Conservation (phyloP, 2,113 vertebrate genomes). For the Pollimyrus isidori region DNA sequence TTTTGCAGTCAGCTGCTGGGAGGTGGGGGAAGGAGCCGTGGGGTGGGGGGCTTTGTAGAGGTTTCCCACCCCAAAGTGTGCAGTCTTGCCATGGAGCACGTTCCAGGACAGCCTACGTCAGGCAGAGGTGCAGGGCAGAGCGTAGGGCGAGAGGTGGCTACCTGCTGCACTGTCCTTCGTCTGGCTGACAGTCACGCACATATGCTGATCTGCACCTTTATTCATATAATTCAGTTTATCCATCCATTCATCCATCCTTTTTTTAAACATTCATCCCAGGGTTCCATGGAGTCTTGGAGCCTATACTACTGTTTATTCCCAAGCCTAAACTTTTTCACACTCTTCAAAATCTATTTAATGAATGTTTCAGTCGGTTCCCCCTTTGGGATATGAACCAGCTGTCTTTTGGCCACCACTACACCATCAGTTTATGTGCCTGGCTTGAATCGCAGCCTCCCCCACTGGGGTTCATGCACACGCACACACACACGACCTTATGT, state of each 20-base stretch:
- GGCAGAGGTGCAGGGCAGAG: background rate
- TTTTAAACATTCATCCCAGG: background rate
- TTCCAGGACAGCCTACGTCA: background rate
- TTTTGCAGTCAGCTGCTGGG: background rate
- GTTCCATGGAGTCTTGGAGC: background rate
- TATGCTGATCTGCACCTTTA: background rate
- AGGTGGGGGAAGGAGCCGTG: conserved; percentile 2
- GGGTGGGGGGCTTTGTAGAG: background rate
- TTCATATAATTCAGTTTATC: background rate
- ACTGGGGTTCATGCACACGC: background rate
- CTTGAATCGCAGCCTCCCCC: background rate
- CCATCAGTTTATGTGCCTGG: background rate
- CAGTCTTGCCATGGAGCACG: background rate
- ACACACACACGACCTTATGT: background rate
- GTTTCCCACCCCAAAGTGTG: conserved; percentile 4
- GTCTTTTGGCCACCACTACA: background rate
- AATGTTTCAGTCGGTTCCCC: background rate
- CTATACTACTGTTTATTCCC: background rate
- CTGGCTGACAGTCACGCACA: background rate
- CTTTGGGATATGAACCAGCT: background rate
- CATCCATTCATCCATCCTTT: background rate
- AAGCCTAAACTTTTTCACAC: background rate
- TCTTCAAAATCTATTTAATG: background rate
- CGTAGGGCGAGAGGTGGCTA: background rate
- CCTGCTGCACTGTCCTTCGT: background rate